Percentiles rank a stretch among this genome's conserved stretches.
phyloP scores from a whole-genome alignment of 2,113 vertebrate genomes.

The Bambusicola thoracicus region DNA sequence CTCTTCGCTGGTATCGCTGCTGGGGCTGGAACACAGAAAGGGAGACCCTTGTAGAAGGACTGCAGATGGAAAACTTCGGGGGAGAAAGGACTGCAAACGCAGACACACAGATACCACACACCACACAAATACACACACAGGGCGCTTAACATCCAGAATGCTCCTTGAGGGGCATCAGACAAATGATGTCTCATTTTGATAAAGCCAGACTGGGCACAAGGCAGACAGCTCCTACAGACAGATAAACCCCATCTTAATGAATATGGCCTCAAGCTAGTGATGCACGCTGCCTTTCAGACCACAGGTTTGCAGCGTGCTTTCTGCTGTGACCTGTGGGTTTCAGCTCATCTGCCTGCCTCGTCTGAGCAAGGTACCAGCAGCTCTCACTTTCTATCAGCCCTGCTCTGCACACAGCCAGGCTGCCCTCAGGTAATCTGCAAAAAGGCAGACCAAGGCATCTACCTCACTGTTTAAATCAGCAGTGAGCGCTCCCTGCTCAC shows the following conservation, averaged over 20 bases:
- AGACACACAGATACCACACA: not conserved
- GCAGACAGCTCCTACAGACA: not conserved
- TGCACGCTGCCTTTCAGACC: not conserved
- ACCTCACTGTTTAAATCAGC: not conserved
- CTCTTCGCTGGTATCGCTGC: constrained; percentile 19
- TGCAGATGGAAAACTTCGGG: not conserved
- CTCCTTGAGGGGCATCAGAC: not conserved
- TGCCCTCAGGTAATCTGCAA: not conserved
- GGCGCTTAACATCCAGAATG: not conserved
- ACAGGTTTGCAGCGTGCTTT: not conserved
- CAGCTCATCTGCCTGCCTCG: rapidly evolving
- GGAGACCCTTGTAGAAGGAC: not conserved
- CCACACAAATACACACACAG: not conserved
- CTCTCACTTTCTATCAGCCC: not conserved
- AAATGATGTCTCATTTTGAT: not conserved
- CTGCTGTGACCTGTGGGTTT: not conserved
- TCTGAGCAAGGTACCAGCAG: not conserved
- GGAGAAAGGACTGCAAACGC: not conserved
- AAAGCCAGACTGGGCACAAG: not conserved
- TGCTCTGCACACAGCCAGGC: not conserved
- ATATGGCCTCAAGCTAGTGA: not conserved
- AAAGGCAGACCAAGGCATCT: not conserved
- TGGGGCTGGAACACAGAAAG: constrained; percentile 57
- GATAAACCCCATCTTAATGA: rapidly evolving
- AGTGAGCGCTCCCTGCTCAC: rapidly evolving